phyloP scores from a whole-genome alignment of 2,797 vertebrate genomes.

The Momotus momota region DNA sequence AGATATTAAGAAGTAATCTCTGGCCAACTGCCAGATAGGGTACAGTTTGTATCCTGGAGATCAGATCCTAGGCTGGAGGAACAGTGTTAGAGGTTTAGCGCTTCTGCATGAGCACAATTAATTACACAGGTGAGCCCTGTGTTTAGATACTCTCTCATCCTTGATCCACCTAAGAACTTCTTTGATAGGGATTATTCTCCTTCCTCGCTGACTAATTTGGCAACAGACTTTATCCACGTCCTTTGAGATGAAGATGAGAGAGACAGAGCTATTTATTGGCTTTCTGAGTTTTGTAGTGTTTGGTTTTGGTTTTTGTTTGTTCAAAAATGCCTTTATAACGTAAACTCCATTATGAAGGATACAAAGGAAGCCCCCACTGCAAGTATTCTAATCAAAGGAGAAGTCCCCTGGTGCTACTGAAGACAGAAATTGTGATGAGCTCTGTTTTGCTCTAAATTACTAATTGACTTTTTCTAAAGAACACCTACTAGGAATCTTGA shows the following conservation, averaged over 20 bases:
- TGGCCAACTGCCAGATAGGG: neutral
- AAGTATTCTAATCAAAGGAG: slow-evolving; percentile 50
- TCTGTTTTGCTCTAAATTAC: slow-evolving; percentile 55
- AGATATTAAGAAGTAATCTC: neutral
- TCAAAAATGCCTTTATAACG: neutral
- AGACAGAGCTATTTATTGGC: neutral
- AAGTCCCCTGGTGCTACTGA: neutral
- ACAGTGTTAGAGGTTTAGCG: neutral
- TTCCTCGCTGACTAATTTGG: slow-evolving; percentile 13
- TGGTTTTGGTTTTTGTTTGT: neutral
- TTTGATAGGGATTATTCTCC: neutral
- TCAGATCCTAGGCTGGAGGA: neutral
- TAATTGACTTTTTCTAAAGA: slow-evolving; percentile 57
- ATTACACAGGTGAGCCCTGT: slow-evolving; percentile 9
- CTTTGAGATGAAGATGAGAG: slow-evolving; percentile 46
- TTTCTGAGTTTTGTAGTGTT: neutral
- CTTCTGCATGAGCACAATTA: neutral
- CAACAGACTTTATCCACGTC: neutral
- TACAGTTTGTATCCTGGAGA: slow-evolving; percentile 21
- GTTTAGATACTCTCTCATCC: neutral
- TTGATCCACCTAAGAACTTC: slow-evolving; percentile 16
- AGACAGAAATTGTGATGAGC: slow-evolving; percentile 32
- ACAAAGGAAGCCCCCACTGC: neutral
- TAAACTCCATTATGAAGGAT: slow-evolving; percentile 31
- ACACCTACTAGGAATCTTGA: slow-evolving; percentile 51